Evolutionary conservation across 2,888 invertebrate species (phyloP), one percentile per base, ranked within the genome.

Genomic region (Rhagonycha lutea): DNA sequence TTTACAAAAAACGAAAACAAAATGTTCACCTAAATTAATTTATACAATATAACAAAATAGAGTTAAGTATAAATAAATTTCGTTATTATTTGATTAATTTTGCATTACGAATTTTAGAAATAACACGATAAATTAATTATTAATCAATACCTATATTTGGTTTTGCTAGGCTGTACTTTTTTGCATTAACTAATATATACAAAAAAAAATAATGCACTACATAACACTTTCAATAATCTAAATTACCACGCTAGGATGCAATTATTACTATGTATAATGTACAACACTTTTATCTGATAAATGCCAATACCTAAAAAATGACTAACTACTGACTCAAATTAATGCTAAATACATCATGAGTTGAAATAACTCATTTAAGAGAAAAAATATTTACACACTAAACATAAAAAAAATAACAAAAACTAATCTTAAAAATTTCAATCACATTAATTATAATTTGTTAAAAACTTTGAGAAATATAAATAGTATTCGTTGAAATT

Each of bases 101-200:
- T 24, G 63, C 26, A 65, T 26, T 18, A 24, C 10, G 12, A 4
- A 18, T 62, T 18, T 18, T 62, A 14, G 28, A 26, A 68, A 28
- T 10, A 68, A 32, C 68, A 77, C 71, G 72, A 32, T 14, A 61
- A 65, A n/a, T 18, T 12, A 61, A 12, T 65, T 65, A 47, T 72
- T 68, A 68, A 18, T 24, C 63, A 26, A 65, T 24, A 23, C 11
- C 18, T 28, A 80, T 87, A 85, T 87, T 88, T 88, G 88, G 88
- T 88, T n/a, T 87, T 86, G 84, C 88, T 88, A 88, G 88, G 87
- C 88, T 87, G 88, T 87, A 87, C 86, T 82, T 74, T 67, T 61
- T 62, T 23, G 63, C 63, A 65, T 65, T 47, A 47, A 76, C 73
- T 32, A 68, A 68, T 73, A 75, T 78, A 47, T 77, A 76, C 72